Evolutionary conservation across 2,113 vertebrate genomes (phyloP), one percentile per base, ranked within the genome.

Genomic region (Platichthys stellatus): DNA sequence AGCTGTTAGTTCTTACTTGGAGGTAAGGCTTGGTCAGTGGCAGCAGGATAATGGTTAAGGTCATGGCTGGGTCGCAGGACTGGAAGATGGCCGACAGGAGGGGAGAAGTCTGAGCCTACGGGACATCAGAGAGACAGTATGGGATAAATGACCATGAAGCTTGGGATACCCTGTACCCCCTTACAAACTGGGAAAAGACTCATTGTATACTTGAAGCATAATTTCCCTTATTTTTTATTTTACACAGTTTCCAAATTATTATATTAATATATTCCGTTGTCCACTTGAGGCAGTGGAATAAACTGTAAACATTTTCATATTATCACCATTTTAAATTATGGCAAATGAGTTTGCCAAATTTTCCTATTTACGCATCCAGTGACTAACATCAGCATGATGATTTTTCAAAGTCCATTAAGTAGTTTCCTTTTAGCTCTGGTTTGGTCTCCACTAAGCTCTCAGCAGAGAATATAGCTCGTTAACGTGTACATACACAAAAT

Each of bases 41-140:
- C 97, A 93, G 95, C 96, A 95, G 97, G 96, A 93, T 97, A 97
- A 95, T 98, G 97, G 92, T 97, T 95, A 83, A 96, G 95, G 85
- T 98, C 97, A 93, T 89, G 86, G 90, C 92, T 88, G 85, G 96
- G 93, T 94, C 95, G 95, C 96, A 98, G 93, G 90, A 96, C 96
- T 94, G 97, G 97, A 95, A 96, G 94, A 85, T 96, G 96, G 92
- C 92, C 96, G 92, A 97, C 94, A 93, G 96, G 94, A 94, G 95
- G 96, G 85, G 80, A 81, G 76, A 72, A 76, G 85, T 21, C 88
- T 90, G 89, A 87, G 80, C 92, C 92, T 93, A 93, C 77, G 66
- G 87, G 80, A 90, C 78, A 92, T 65, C 65, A 89, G 84, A 90
- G 84, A 93, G 63, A 92, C 82, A 89, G 78, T 17, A 64, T 4